These are phyloP conservation scores for Andrena praecox DNA, from an alignment of 2,888 invertebrate species.

Conservation along the genomic window DNA sequence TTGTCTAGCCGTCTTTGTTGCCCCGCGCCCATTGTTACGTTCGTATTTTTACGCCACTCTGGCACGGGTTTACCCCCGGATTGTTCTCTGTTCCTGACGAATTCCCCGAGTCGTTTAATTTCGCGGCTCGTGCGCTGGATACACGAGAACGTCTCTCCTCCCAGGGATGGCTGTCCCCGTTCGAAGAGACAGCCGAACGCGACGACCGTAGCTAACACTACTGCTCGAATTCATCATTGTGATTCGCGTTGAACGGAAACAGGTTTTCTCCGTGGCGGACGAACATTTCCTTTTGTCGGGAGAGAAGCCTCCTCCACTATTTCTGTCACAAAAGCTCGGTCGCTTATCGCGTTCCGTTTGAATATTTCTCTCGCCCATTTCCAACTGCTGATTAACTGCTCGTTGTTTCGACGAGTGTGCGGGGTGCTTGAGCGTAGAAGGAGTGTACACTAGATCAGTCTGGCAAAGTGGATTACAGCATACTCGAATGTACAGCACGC, in stretches of 20 bases:
- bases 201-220: no score
- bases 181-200: no score
- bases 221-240: no score
- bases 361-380: neutral
- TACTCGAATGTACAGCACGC: constrained; percentile 51
- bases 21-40: constrained; percentile 35
- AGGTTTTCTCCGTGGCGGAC: no score
- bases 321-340: no score
- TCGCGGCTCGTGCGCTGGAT: constrained; percentile 22
- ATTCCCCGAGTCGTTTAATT: constrained; percentile 48
- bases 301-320: no score
- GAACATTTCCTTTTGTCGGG: no score
- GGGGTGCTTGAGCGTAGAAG: neutral
- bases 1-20: constrained; percentile 44
- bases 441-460: constrained; percentile 38
- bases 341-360: no score
- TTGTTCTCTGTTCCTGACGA: constrained; percentile 43
- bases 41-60: constrained; percentile 14
- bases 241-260: no score
- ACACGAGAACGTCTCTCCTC: constrained; percentile 11
- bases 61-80: constrained; percentile 3
- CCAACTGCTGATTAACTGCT: constrained; percentile 43
- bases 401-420: constrained; percentile 28
- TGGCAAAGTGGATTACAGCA: constrained; percentile 69
- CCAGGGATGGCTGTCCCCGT: no score